Evolutionary conservation across 2,888 invertebrate genomes (phyloP).

Genomic region (Netelia melanura): DNA sequence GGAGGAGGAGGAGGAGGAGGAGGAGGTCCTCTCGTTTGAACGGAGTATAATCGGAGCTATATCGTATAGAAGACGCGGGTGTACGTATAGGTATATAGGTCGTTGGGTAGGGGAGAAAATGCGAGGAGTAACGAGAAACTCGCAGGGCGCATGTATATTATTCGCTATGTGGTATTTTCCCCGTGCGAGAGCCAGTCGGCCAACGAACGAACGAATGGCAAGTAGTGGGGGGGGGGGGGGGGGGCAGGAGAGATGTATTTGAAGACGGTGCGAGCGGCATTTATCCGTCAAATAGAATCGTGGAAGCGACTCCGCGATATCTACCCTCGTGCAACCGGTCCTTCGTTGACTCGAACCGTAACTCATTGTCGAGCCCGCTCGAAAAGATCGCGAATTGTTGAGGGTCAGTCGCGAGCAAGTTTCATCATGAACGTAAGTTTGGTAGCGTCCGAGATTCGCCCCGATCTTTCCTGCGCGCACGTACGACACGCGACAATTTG

Average conservation of each 20-base stretch:
- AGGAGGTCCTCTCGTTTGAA: no score
- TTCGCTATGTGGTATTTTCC: constrained; percentile 1
- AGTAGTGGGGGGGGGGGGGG: constrained; percentile 70
- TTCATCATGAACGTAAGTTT: constrained; percentile 61
- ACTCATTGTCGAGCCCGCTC: no score
- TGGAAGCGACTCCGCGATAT: constrained; percentile 46
- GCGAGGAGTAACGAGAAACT: no score
- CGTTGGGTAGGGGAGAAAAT: no score
- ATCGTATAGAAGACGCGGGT: no score
- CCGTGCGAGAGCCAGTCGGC: neutral
- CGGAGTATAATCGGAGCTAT: no score
- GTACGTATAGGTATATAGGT: no score
- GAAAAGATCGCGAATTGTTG: neutral
- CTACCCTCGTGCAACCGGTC: no score
- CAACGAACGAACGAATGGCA: constrained; percentile 72
- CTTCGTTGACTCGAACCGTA: no score
- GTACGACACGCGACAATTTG: neutral
- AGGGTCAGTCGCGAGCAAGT: neutral
- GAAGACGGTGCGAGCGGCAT: constrained; percentile 76
- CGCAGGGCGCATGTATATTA: neutral
- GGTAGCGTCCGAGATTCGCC: neutral
- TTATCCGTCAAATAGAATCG: constrained; percentile 76
- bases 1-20: no score
- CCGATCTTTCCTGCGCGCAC: neutral
- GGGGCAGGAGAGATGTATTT: constrained; percentile 73